phyloP scores from a whole-genome alignment of 2,113 vertebrate species.

The Chamaetylas fuelleborni region DNA sequence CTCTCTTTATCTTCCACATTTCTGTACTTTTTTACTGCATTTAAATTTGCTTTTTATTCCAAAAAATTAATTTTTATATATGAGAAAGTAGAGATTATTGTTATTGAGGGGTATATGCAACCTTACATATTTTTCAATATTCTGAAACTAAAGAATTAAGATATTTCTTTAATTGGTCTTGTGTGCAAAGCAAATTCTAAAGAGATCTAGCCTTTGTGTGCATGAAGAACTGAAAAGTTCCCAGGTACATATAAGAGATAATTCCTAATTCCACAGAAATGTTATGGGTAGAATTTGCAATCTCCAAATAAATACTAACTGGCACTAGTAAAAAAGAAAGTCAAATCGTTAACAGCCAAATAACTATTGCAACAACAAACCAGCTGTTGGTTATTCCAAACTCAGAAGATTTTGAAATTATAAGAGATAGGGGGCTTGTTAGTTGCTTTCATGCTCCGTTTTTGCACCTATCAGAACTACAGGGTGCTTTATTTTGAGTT shows the following conservation, averaged over 20 bases:
- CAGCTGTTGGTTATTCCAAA: background rate
- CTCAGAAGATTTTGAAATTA: background rate
- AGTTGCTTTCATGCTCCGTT: background rate
- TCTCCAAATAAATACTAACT: background rate
- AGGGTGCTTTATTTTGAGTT: background rate
- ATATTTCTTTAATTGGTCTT: background rate
- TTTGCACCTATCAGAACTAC: background rate
- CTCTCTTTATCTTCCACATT: background rate
- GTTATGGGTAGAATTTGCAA: background rate
- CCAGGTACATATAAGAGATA: background rate
- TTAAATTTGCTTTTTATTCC: background rate
- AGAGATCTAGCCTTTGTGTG: background rate
- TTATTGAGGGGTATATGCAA: background rate
- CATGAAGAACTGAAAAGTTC: background rate
- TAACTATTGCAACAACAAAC: background rate
- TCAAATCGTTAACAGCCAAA: fast-evolving
- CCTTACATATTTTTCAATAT: background rate
- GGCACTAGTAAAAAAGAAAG: background rate
- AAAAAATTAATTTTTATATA: background rate
- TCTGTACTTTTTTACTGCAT: background rate
- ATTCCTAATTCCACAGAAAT: background rate
- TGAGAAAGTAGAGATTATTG: background rate
- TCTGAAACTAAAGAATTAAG: background rate
- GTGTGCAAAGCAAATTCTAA: background rate
- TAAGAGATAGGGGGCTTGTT: background rate